A percentile compares a stretch with the other conserved stretches of the same genome.
Conservation (phyloP, 2,888 invertebrate species). For the Cheilosia urbana region DNA sequence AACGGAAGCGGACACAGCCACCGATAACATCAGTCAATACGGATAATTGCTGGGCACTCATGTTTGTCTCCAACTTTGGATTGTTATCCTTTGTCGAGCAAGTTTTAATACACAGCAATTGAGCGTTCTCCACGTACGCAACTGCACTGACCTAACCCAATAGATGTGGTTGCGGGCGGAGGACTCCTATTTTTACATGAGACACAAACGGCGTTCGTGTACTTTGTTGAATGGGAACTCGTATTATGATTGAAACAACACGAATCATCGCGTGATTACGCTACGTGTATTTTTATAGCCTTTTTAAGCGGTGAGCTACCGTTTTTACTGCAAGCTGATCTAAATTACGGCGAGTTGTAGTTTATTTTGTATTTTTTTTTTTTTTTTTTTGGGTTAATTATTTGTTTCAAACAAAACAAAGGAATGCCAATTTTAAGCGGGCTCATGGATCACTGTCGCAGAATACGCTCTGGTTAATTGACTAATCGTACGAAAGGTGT, state of each 20-base stretch:
- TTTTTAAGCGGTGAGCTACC: conserved; percentile 34
- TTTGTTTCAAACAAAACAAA: background rate
- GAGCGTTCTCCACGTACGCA: background rate
- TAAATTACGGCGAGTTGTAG: background rate
- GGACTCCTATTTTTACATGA: background rate
- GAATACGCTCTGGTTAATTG: conserved; percentile 31
- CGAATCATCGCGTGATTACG: conserved; percentile 40
- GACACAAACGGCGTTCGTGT: background rate
- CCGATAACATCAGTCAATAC: conserved; percentile 32
- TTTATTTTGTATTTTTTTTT: background rate
- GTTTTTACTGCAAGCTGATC: background rate
- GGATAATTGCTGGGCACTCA: conserved; percentile 9
- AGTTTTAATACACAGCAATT: background rate
- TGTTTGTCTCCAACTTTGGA: background rate
- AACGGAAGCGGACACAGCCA: conserved; percentile 4
- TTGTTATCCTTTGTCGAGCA: background rate
- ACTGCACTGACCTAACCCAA: conserved; percentile 25
- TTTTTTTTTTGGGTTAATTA: too few relatives aligned
- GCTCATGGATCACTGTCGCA: conserved; percentile 19
- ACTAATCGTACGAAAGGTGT: conserved; percentile 34
- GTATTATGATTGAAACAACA: conserved; percentile 34
- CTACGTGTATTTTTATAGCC: conserved; percentile 14
- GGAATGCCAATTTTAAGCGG: background rate
- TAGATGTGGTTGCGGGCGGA: background rate
- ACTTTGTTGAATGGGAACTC: conserved; percentile 1